Evolutionary conservation across 2,797 vertebrate genomes (phyloP), one percentile per base, ranked within the genome.

Genomic region (Platalea minor): DNA sequence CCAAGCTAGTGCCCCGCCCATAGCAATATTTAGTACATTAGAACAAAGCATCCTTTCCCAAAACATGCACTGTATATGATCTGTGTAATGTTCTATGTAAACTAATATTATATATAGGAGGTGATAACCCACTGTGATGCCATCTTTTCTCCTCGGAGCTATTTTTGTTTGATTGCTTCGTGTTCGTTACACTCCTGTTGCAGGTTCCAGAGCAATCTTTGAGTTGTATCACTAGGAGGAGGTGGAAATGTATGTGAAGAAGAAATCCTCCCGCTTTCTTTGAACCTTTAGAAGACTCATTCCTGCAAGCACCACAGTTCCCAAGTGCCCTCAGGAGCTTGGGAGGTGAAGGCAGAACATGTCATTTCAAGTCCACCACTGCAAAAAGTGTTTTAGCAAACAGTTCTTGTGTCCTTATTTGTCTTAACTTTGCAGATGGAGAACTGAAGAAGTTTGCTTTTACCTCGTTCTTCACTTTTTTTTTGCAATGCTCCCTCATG

Each of bases 271-370:
- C 13, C 3, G 9, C 56, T 72, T 68, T 51, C 78, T 76, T 68
- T 68, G 45, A 89, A 78, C 13, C 11, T 75, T 61, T 72, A 57
- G 57, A 88, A 41, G 35, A 41, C 33, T 61, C 31, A 73, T 60
- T 69, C 57, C 26, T 92, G 35, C 1, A 2, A 85, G 16, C 5
- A 83, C 33, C 54, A 13, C 0, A 0, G 18, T 73, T 89, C 50
- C 65, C 65, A 77, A 33, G 20, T 63, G 43, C 72, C 61, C 75
- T 88, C 12, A 56, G 78, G 46, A 85, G 13, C 54, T 61, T 75
- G 53, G 64, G 23, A 91, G 8, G 23, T 50, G 21, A 80, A 92
- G 50, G 35, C 46, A 88, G 53, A 92, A 54, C 64, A 35, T 41
- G 60, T 91, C 10, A 17, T 80, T 92, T 93, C 72, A 88, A 77